Evolutionary conservation across 2,113 vertebrate genomes (phyloP).

Genomic region (Sinocyclocheilus rhinocerous): DNA sequence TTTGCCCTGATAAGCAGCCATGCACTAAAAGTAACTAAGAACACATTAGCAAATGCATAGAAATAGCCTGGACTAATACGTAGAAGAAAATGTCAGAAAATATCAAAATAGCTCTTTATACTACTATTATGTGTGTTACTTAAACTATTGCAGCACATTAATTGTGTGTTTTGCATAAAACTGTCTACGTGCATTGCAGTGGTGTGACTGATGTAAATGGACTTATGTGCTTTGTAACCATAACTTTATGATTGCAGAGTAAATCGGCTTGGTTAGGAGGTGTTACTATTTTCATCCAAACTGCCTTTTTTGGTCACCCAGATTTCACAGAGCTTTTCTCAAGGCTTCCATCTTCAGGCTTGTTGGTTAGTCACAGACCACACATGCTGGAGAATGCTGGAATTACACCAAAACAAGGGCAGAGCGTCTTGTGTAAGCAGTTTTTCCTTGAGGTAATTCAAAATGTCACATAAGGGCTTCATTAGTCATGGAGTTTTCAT

Average conservation of each 20-base stretch:
- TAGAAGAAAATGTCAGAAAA: too few relatives aligned
- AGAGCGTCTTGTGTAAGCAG: neutral
- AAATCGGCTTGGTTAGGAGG: neutral
- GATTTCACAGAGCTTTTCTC: neutral
- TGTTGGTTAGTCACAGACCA: neutral
- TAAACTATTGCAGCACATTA: neutral
- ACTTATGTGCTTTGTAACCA: neutral
- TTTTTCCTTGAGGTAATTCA: neutral
- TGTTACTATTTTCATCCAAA: slow-evolving; percentile 5
- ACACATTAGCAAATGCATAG: too few relatives aligned
- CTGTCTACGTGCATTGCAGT: neutral
- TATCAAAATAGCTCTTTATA: neutral
- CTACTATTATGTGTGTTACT: neutral
- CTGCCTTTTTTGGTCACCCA: neutral
- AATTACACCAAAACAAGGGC: neutral
- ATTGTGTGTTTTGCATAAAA: neutral
- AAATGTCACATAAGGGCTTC: slow-evolving; percentile 1
- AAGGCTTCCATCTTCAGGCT: neutral
- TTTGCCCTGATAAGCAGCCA: too few relatives aligned
- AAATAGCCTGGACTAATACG: too few relatives aligned
- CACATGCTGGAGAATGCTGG: neutral
- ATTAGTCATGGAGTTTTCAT: neutral
- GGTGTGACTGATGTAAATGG: neutral
- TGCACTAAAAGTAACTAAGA: too few relatives aligned
- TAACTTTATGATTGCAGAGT: neutral